Evolutionary conservation across 1,140 invertebrate species (phyloP), one percentile per base, ranked within the genome.

Genomic region (Octopus bimaculoides): DNA sequence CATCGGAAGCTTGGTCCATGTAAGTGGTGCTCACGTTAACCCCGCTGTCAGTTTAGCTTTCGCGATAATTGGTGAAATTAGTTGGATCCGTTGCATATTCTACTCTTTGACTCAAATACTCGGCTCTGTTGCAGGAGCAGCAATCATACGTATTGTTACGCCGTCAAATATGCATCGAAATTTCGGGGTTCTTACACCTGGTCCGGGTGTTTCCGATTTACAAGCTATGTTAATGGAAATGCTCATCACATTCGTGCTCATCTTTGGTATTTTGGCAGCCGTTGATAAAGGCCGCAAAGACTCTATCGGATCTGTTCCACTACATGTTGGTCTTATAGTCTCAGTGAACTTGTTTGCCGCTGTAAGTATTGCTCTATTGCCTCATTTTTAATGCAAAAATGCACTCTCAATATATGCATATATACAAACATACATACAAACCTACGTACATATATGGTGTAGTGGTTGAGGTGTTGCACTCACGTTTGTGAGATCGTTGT

Each of bases 261-360:
- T 97, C 1, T 92, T 97, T 75, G 94, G 96, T 7, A 94, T 98
- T 7, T 95, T 96, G 82, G 95, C 93, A 0, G 94, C 96, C 0
- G 95, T 94, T 74, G 97, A 98, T 89, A 82, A 82, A 20, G 92
- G 93, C 53, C 92, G 96, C 66, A 92, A 90, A 54, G 96, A 97
- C 88, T 90, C 95, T 55, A 94, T 93, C 85, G 96, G 96, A 53
- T 96, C 96, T 12, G 94, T 93, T 3, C 95, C 97, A 0, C 88
- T 98, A 14, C 95, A 96, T 75, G 95, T 99, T 82, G 97, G 97
- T n/a, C 91, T 88, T 6, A 77, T 84, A 54, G 86, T 88, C 5
- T 75, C 77, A 8, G 77, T 84, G 26, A 86, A 86, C 78, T 83
- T 86, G 3, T 83, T 88, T 52, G 83, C 81, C 75, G 82, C 80